phyloP scores from a whole-genome alignment of 1,140 invertebrate species.

The Saccostrea glomerata region DNA sequence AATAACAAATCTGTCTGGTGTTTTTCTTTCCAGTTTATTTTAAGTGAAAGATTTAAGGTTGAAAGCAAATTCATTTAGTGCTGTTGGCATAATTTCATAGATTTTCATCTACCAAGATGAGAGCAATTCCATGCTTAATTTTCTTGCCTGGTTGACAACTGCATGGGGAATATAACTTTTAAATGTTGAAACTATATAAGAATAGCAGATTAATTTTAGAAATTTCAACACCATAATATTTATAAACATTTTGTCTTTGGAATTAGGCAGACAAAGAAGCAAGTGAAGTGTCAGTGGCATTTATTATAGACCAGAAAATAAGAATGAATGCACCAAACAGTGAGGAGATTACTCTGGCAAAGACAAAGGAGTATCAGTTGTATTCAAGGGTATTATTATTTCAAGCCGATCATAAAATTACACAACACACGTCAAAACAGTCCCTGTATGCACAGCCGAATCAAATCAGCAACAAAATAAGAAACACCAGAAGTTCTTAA shows the following conservation, averaged over 20 bases:
- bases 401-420: constrained; percentile 18
- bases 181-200: neutral
- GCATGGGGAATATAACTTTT: neutral
- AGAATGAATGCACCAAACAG: neutral
- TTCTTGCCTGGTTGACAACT: neutral
- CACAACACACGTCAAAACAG: constrained; percentile 18
- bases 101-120: neutral
- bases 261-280: too few relatives aligned
- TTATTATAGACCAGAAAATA: too few relatives aligned
- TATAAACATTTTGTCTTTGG: too few relatives aligned
- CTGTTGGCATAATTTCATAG: neutral
- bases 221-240: too few relatives aligned
- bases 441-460: neutral
- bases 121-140: neutral
- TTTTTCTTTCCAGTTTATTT: neutral
- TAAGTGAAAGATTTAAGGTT: neutral
- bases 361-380: neutral
- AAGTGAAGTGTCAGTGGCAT: too few relatives aligned
- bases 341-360: neutral
- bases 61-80: neutral
- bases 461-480: neutral
- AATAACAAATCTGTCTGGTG: neutral
- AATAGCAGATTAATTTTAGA: too few relatives aligned
- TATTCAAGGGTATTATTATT: constrained; percentile 29
- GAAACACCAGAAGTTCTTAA: neutral